phyloP scores from a whole-genome alignment of 2,113 vertebrate genomes.

The Lycocorax pyrrhopterus region DNA sequence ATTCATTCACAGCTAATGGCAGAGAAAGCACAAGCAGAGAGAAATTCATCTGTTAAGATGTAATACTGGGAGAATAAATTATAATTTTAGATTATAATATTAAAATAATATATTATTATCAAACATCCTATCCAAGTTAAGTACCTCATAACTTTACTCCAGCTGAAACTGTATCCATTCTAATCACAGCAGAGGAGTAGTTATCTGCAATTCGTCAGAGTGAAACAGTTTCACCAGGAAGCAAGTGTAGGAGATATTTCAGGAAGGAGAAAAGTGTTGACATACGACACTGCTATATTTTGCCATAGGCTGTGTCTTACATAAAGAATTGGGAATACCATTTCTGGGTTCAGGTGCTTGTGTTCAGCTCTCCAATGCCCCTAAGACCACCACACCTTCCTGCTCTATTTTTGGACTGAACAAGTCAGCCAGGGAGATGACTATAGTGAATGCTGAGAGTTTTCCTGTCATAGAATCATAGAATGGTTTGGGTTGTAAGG shows the following conservation, averaged over 20 bases:
- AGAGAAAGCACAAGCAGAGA: background rate
- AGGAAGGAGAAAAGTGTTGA: background rate
- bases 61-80: background rate
- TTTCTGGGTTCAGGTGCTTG: background rate
- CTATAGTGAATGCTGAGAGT: background rate
- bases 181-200: background rate
- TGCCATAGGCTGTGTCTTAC: background rate
- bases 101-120: background rate
- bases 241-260: background rate
- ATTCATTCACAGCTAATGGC: background rate
- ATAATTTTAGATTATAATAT: background rate
- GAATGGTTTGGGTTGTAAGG: background rate
- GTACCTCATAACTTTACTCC: background rate
- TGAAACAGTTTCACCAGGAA: background rate
- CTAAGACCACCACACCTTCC: background rate
- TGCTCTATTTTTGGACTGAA: background rate
- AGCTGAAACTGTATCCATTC: background rate
- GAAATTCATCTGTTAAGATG: background rate
- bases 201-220: background rate
- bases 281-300: background rate
- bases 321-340: background rate
- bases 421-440: background rate
- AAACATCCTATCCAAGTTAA: background rate
- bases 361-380: background rate
- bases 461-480: background rate